Conservation (phyloP, 2,797 vertebrate genomes). For the Pitangus sulphuratus region DNA sequence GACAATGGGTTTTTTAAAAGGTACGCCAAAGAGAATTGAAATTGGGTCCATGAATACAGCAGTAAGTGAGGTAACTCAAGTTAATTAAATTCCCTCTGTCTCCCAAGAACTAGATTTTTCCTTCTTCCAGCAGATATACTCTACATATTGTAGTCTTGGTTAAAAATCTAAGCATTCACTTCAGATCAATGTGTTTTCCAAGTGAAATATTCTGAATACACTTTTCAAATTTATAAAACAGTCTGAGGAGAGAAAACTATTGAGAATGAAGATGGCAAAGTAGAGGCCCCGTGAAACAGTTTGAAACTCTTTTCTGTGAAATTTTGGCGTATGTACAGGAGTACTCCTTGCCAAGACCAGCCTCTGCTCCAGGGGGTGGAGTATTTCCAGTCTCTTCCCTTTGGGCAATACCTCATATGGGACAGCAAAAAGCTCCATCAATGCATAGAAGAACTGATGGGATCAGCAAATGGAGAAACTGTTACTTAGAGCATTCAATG, state of each 20-base stretch:
- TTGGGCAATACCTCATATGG: neutral
- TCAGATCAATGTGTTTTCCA: neutral
- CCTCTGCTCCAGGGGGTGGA: neutral
- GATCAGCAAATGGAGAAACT: neutral
- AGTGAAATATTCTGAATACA: neutral
- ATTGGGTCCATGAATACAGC: neutral
- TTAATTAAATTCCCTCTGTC: conserved; percentile 1
- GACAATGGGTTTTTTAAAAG: conserved; percentile 18
- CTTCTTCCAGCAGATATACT: neutral
- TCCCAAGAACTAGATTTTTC: neutral
- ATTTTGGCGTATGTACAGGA: neutral
- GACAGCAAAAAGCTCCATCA: neutral
- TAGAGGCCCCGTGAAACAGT: accelerated
- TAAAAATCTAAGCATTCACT: neutral
- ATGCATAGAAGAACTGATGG: neutral
- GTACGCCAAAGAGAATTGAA: conserved; percentile 1
- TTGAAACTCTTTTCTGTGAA: neutral
- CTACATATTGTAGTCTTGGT: neutral
- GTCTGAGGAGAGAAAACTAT: neutral
- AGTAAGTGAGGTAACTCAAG: neutral
- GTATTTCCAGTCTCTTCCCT: neutral
- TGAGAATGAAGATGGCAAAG: neutral
- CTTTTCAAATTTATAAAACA: neutral
- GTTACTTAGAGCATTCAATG: neutral
- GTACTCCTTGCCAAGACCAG: neutral